Conservation (phyloP, 2,113 vertebrate species). For the Microtus montanus region DNA sequence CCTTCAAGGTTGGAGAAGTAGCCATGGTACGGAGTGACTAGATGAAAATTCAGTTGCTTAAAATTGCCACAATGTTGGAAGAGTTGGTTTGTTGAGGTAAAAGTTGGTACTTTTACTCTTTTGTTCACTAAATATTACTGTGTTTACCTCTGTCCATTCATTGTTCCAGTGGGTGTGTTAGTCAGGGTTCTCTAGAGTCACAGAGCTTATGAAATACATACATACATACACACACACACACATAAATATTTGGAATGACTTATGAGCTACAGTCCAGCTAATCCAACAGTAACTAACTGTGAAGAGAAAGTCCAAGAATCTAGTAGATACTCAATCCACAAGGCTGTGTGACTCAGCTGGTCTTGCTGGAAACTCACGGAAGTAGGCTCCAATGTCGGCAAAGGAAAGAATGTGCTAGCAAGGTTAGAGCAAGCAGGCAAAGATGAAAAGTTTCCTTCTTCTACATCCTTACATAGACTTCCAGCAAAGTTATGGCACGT, state of each 20-base stretch:
- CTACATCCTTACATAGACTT: not conserved
- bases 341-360: not conserved
- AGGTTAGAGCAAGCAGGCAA: not conserved
- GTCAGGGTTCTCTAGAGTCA: not conserved
- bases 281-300: not conserved
- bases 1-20: not conserved
- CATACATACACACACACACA: too few species aligned
- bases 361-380: not conserved
- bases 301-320: not conserved
- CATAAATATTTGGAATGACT: not conserved
- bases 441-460: not conserved
- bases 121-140: conserved; percentile 21
- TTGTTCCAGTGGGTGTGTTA: conserved; percentile 28
- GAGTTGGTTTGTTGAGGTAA: not conserved
- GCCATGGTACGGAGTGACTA: not conserved
- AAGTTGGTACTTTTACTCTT: not conserved
- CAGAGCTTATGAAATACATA: not conserved
- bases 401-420: not conserved
- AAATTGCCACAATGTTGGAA: conserved; percentile 43
- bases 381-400: not conserved
- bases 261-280: not conserved
- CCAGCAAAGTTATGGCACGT: not conserved
- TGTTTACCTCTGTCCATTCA: not conserved
- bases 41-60: conserved; percentile 52
- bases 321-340: not conserved